Conservation (phyloP, 2,797 vertebrate species). For the Betta splendens region DNA sequence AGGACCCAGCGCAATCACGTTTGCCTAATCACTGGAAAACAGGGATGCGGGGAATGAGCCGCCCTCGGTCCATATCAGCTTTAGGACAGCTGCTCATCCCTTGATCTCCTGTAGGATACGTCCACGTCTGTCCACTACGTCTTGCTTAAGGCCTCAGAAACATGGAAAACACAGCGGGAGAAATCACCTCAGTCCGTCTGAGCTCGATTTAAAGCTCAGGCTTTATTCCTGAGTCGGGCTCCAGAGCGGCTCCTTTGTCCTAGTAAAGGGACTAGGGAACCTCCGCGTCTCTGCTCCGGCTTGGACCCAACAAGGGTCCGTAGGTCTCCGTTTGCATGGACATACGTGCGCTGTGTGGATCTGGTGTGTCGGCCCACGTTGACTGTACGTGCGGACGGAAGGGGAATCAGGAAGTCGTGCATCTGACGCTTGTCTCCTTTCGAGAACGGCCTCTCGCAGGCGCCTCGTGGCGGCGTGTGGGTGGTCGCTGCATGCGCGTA, state of each 20-base stretch:
- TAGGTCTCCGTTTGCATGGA: slow-evolving; percentile 34
- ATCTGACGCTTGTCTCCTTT: slow-evolving; percentile 28
- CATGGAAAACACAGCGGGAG: background rate
- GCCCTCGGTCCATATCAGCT: slow-evolving; percentile 18
- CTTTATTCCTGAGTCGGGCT: slow-evolving; percentile 8
- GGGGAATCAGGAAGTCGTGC: slow-evolving; percentile 44
- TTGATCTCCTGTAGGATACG: slow-evolving; percentile 2
- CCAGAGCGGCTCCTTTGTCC: slow-evolving; percentile 50
- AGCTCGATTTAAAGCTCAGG: background rate
- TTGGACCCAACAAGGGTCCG: slow-evolving; percentile 17
- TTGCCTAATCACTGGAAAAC: slow-evolving; percentile 52
- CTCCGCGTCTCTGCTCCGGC: slow-evolving; percentile 43
- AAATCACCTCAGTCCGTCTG: background rate
- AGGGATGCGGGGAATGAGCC: slow-evolving; percentile 17
- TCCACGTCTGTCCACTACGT: no score
- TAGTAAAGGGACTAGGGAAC: slow-evolving; percentile 43
- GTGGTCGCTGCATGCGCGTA: slow-evolving; percentile 38
- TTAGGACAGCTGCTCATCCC: background rate
- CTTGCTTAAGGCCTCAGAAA: slow-evolving; percentile 23
- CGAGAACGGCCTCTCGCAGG: slow-evolving; percentile 32
- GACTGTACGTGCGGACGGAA: slow-evolving; percentile 10
- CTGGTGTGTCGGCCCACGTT: slow-evolving; percentile 23
- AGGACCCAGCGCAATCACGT: slow-evolving; percentile 36
- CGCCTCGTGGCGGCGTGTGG: slow-evolving; percentile 25
- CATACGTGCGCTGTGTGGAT: slow-evolving; percentile 5